Evolutionary conservation across 2,888 invertebrate species (phyloP).

Genomic region (Protophormia terraenovae): DNA sequence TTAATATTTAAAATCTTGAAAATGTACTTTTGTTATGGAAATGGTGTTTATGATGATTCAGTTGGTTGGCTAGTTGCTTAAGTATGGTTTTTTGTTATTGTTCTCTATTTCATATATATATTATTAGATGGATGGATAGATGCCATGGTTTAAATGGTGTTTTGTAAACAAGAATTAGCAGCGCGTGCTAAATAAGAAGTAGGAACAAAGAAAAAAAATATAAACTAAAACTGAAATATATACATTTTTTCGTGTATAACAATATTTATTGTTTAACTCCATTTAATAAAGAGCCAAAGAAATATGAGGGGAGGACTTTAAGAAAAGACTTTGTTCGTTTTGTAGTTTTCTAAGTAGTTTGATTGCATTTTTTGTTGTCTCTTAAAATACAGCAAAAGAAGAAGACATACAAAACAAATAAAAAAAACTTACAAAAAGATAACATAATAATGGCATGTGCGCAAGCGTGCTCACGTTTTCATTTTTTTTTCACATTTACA

Average conservation of each 20-base stretch:
- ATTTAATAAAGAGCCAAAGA: not conserved
- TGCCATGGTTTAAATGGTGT: conserved; percentile 68
- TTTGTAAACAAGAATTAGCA: conserved; percentile 70
- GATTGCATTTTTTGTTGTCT: conserved; percentile 58
- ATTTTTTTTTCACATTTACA: conserved; percentile 28
- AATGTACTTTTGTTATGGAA: not conserved
- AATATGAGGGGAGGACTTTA: not conserved
- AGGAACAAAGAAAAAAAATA: conserved; percentile 44
- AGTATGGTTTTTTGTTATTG: conserved; percentile 19
- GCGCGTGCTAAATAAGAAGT: conserved; percentile 69
- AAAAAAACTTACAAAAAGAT: conserved; percentile 15
- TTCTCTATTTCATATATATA: not conserved
- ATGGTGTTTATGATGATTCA: conserved; percentile 53
- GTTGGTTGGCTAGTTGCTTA: conserved; percentile 3
- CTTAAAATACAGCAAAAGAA: conserved; percentile 1
- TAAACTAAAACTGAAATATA: conserved; percentile 51
- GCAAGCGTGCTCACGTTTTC: conserved; percentile 63
- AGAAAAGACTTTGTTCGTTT: conserved; percentile 19
- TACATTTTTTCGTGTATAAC: conserved; percentile 48
- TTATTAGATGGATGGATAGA: conserved; percentile 61
- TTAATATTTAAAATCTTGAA: not conserved
- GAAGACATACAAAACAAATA: not conserved
- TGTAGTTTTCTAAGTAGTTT: conserved; percentile 37
- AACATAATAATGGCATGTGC: conserved; percentile 69
- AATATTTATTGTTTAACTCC: conserved; percentile 37